A percentile compares a stretch with the other conserved stretches of the same genome.
These are phyloP conservation scores for Acanthis flammea DNA, from an alignment of 2,797 vertebrate species.

Conservation along the genomic window DNA sequence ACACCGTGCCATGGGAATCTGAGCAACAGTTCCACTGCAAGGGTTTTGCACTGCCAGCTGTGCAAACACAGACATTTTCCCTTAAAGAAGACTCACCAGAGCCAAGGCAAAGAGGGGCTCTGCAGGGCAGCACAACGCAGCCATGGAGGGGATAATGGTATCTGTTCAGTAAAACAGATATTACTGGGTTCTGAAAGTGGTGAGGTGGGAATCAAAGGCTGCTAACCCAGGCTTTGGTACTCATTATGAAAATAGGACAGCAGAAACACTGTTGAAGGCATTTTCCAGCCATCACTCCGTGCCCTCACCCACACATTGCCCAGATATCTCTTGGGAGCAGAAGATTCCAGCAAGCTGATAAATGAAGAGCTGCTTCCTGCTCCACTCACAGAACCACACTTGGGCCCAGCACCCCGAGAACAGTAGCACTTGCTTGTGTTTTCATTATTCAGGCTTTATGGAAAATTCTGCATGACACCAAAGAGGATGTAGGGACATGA, in stretches of 20 bases:
- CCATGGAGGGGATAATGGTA: neutral
- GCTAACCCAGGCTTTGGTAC: neutral
- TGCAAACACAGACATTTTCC: neutral
- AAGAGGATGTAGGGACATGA: neutral
- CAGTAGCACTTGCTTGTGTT: rapidly evolving
- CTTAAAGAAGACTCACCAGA: neutral
- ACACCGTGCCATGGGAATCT: rapidly evolving
- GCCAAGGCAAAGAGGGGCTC: neutral
- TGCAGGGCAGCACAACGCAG: neutral
- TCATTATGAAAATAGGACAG: neutral
- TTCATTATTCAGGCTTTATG: neutral
- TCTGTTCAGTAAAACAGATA: neutral
- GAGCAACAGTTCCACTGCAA: neutral
- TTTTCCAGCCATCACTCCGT: neutral
- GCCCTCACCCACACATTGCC: neutral
- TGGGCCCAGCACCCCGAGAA: neutral
- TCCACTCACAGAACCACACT: neutral
- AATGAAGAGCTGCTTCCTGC: neutral
- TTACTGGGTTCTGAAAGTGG: neutral
- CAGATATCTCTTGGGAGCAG: neutral
- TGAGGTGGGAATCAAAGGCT: neutral
- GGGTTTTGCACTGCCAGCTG: neutral
- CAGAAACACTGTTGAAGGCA: rapidly evolving
- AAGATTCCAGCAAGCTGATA: neutral
- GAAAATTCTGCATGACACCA: neutral